These are phyloP conservation scores for Poeciliopsis occidentalis DNA, from an alignment of 2,113 vertebrate species.

Conservation along the genomic window DNA sequence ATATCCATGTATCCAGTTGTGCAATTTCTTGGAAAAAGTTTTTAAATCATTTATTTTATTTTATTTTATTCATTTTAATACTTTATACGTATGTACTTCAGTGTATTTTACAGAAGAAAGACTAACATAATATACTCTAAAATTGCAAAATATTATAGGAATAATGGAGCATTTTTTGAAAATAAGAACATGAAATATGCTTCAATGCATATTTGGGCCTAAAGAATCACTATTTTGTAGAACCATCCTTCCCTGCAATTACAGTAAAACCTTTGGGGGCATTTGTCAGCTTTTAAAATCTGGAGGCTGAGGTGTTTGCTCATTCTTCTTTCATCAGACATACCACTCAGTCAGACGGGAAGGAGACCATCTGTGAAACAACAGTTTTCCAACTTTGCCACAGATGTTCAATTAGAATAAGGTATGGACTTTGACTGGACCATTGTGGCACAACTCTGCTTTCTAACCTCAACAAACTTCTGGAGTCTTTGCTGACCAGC, in stretches of 20 bases:
- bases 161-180: neutral
- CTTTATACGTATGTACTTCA: neutral
- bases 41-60: constrained; percentile 9
- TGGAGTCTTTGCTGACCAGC: neutral
- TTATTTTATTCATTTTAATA: constrained; percentile 29
- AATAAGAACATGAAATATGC: neutral
- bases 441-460: too few relatives aligned
- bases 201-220: neutral
- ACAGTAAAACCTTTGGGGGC: neutral
- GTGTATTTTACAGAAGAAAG: neutral
- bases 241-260: neutral
- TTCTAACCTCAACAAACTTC: neutral
- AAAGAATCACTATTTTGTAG: neutral
- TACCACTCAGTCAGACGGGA: too few relatives aligned
- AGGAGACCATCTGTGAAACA: too few relatives aligned
- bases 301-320: too few relatives aligned
- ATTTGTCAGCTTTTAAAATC: too few relatives aligned
- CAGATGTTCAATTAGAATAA: neutral
- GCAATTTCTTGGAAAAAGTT: neutral
- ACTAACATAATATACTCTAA: neutral
- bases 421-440: neutral
- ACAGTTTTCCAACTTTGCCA: neutral
- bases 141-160: neutral
- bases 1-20: neutral
- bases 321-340: too few relatives aligned